A percentile compares a stretch with the other conserved stretches of the same genome.
phyloP scores from a whole-genome alignment of 1,140 invertebrate genomes.

The Brachionus asplanchnoidis region DNA sequence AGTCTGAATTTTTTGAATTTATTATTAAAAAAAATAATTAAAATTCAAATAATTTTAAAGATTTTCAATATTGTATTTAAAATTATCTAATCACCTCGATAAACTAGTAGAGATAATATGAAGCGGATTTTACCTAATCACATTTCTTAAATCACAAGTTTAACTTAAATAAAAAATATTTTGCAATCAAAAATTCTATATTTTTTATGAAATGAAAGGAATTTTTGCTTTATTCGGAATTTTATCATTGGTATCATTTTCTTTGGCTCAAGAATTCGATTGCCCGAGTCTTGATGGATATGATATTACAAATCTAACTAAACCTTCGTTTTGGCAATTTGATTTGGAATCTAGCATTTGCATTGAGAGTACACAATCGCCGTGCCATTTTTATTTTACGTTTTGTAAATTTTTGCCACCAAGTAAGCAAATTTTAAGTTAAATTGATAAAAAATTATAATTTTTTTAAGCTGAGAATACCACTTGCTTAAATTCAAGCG shows the following conservation, averaged over 20 bases:
- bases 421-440: background rate
- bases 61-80: background rate
- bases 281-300: constrained; percentile 24
- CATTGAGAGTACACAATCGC: background rate
- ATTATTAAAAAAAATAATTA: too few species aligned
- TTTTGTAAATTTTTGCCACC: constrained; percentile 31
- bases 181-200: background rate
- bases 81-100: background rate
- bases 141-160: background rate
- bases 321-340: background rate
- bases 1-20: too few species aligned
- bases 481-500: constrained; percentile 8
- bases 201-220: background rate
- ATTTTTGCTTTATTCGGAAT: background rate
- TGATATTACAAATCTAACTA: constrained; percentile 31
- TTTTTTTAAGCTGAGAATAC: background rate
- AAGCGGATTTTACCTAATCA: background rate
- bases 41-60: too few species aligned
- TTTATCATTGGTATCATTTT: background rate
- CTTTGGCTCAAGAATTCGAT: background rate
- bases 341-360: background rate
- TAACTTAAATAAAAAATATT: background rate
- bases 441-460: background rate
- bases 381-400: constrained; percentile 35
- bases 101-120: background rate